Evolutionary conservation across 2,797 vertebrate genomes (phyloP), one percentile per base, ranked within the genome.

Genomic region (Eleutherodactylus coqui): DNA sequence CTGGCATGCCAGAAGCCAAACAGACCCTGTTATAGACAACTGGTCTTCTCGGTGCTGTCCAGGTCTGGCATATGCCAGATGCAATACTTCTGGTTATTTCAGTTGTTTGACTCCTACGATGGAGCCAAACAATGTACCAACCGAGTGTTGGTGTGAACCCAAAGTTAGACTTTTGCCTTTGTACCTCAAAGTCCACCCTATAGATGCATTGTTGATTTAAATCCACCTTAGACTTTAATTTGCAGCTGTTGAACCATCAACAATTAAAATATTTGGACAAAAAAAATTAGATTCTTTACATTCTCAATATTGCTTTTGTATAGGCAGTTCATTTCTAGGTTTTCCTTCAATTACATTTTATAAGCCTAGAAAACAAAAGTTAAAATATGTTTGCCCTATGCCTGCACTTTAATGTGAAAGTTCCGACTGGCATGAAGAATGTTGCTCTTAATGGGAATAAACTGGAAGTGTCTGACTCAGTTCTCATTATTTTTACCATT

Each of bases 401-500:
- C 32, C 62, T 67, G 32, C 14, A 34, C 1, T 41, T n/a, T 13
- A 64, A 41, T 70, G 67, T 73, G 24, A 73, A 36, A 73, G 27
- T 45, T 73, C 69, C 36, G 11, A 72, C 5, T 11, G 36, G 3
- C 67, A 70, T 24, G 17, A 70, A 10, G 9, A 16, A 53, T 76
- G 29, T 36, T 77, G 32, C 21, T 55, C 19, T 77, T 77, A 53
- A 53, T 55, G 11, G 32, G 32, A 55, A 77, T 19, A 53, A 55
- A n/a, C 49, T 53, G 51, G 32, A 55, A 58, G 19, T 55, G 5
- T 24, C 11, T 41, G 51, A 77, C 55, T 77, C 75, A 77, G 58
- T 77, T 77, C 45, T 53, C 75, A 77, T 77, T 77, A 77, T 34
- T 55, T 21, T 77, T 13, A 32, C 32, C 19, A n/a, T 58, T 77